Evolutionary conservation across 2,797 vertebrate species (phyloP).

Genomic region (Leucoraja ocellata): DNA sequence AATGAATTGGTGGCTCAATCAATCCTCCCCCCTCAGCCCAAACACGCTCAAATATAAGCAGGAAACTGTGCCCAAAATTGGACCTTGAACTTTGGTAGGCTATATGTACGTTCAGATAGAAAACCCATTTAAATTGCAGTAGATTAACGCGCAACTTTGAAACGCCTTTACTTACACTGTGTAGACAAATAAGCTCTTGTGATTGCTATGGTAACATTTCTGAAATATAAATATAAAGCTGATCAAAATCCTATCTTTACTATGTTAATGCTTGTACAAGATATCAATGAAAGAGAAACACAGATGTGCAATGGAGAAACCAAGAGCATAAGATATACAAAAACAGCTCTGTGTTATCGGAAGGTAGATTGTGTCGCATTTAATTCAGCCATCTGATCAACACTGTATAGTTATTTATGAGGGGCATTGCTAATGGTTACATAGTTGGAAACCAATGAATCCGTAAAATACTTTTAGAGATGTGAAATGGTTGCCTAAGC

Average conservation of each 20-base stretch:
- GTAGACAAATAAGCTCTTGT: background rate
- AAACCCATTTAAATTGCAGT: background rate
- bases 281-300: background rate
- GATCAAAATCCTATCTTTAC: background rate
- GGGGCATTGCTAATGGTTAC: background rate
- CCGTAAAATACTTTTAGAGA: background rate
- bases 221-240: slow-evolving; percentile 5
- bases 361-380: background rate
- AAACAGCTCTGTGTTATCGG: background rate
- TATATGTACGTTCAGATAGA: background rate
- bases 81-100: background rate
- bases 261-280: background rate
- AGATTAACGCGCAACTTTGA: background rate
- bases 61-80: background rate
- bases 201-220: background rate
- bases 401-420: background rate
- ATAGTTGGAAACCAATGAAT: background rate
- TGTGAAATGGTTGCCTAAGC: background rate
- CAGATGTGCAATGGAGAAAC: background rate
- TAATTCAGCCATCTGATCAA: background rate
- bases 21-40: background rate
- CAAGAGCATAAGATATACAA: background rate
- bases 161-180: background rate
- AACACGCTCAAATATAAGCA: background rate
- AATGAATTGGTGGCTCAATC: background rate